Conservation (phyloP, 2,113 vertebrate genomes). For the human (Homo sapiens) region GRCh38 chr19:16902501-16903000, state of each 20-base stretch:
- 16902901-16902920: background rate
- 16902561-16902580: background rate
- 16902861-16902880: slow-evolving; percentile 82
- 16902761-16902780: slow-evolving; percentile 67
- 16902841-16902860: slow-evolving; percentile 95
- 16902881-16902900: background rate
- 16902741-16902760: slow-evolving; percentile 82
- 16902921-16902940: background rate
- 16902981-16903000: background rate
- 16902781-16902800: slow-evolving; percentile 90
- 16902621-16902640: rapidly evolving
- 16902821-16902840: slow-evolving; percentile 92
- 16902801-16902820: slow-evolving; percentile 93
- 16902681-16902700: slow-evolving; percentile 90
- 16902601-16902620: background rate
- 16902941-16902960: too few relatives aligned
- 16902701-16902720: slow-evolving; percentile 92
- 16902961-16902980: background rate
- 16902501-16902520: too few relatives aligned
- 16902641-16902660: slow-evolving; percentile 90
- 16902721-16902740: slow-evolving; percentile 82
- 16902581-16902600: too few relatives aligned
- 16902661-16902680: slow-evolving; percentile 92
- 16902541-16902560: background rate
- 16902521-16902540: background rate